These are phyloP conservation scores for Atlantisia rogersi DNA, from an alignment of 2,113 vertebrate genomes.

Conservation along the genomic window DNA sequence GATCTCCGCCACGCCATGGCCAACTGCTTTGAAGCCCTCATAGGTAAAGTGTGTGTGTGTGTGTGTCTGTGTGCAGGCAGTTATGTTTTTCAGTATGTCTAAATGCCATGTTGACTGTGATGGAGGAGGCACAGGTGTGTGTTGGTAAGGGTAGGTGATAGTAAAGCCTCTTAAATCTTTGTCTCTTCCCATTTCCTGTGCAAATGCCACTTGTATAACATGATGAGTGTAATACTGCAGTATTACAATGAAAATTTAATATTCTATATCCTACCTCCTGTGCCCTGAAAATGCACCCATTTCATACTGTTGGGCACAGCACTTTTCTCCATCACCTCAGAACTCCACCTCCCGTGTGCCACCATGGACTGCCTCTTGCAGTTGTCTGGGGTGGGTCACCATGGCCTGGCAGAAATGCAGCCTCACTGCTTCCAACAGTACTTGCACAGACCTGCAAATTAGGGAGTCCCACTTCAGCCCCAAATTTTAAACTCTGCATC, in stretches of 20 bases:
- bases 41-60: slow-evolving; percentile 80
- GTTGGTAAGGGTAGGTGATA: background rate
- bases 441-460: background rate
- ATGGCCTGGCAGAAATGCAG: background rate
- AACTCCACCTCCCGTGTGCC: background rate
- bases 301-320: accelerated
- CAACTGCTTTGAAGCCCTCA: slow-evolving; percentile 98
- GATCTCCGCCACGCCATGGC: slow-evolving; percentile 98
- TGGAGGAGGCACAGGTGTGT: background rate
- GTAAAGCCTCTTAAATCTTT: background rate
- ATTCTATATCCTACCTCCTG: background rate
- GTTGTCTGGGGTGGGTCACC: accelerated
- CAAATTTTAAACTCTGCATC: background rate
- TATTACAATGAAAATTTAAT: background rate
- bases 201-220: accelerated
- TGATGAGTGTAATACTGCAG: too few relatives aligned
- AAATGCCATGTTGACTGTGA: accelerated
- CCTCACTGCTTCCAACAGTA: background rate
- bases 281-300: accelerated
- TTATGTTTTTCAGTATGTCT: background rate
- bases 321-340: background rate
- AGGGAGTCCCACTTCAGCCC: background rate
- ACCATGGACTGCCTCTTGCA: background rate
- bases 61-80: background rate
- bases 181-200: background rate